A percentile compares a stretch with the other conserved stretches of the same genome.
Evolutionary conservation across 2,113 vertebrate genomes (phyloP).

Genomic region (Craseonycteris thonglongyai): DNA sequence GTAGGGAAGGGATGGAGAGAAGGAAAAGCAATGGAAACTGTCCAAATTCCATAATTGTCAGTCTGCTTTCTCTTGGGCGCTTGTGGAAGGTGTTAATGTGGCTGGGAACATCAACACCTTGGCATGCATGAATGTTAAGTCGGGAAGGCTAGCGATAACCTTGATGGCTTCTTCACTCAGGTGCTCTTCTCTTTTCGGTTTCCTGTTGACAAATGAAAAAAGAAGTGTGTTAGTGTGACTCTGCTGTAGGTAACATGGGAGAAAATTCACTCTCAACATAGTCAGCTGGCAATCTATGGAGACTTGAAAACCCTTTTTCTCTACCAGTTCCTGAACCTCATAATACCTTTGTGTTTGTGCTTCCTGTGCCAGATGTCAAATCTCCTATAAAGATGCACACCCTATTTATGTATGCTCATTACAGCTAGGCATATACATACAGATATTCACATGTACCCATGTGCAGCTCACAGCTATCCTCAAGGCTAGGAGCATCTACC

Average conservation of each 20-base stretch:
- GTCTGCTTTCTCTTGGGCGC: constrained; percentile 81
- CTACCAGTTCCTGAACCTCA: neutral
- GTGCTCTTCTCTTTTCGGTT: constrained; percentile 91
- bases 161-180: constrained; percentile 91
- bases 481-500: neutral
- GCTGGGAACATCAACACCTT: constrained; percentile 95
- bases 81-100: constrained; percentile 86
- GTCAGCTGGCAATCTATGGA: neutral
- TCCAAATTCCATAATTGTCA: constrained; percentile 73
- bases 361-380: neutral
- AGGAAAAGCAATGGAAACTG: constrained; percentile 73
- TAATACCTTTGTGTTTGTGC: neutral
- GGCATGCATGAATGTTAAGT: constrained; percentile 94
- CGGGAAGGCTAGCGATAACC: constrained; percentile 88
- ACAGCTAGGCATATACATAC: neutral
- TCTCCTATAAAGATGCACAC: neutral
- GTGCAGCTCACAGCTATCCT: neutral
- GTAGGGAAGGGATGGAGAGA: constrained; percentile 51
- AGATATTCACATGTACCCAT: neutral
- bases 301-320: neutral
- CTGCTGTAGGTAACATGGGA: neutral
- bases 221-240: neutral
- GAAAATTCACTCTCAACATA: neutral
- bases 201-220: constrained; percentile 79
- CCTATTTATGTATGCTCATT: neutral